phyloP scores from a whole-genome alignment of 2,797 vertebrate species.

The Coregonus suidteri region DNA sequence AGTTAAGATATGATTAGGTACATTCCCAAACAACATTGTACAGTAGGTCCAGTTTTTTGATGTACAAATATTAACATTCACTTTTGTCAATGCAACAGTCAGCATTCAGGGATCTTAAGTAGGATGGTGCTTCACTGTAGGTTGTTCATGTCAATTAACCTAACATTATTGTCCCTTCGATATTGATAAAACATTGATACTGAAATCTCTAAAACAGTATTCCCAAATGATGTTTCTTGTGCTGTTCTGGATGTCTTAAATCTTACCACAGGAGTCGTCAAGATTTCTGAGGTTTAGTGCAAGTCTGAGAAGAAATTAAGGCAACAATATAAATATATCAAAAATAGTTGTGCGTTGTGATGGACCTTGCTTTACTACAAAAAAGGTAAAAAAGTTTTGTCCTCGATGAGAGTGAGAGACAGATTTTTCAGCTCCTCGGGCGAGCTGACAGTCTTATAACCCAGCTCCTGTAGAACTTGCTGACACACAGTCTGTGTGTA shows the following conservation, averaged over 20 bases:
- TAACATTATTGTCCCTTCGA: slow-evolving; percentile 24
- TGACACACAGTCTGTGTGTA: slow-evolving; percentile 87
- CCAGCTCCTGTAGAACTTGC: slow-evolving; percentile 84
- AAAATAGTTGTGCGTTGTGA: slow-evolving; percentile 57
- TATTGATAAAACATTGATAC: neutral
- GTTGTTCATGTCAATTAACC: slow-evolving; percentile 12
- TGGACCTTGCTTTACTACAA: slow-evolving; percentile 68
- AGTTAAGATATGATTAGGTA: slow-evolving; percentile 29
- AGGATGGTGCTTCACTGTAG: slow-evolving; percentile 17
- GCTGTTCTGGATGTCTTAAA: slow-evolving; percentile 37
- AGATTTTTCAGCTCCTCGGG: slow-evolving; percentile 88
- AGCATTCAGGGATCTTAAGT: slow-evolving; percentile 30
- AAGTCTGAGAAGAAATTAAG: slow-evolving; percentile 77
- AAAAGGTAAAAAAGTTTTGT: slow-evolving; percentile 86
- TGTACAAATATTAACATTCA: slow-evolving; percentile 44
- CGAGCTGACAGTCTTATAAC: slow-evolving; percentile 82
- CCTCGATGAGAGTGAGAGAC: slow-evolving; percentile 85
- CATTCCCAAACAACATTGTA: slow-evolving; percentile 24
- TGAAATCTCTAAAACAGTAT: slow-evolving; percentile 17
- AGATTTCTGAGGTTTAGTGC: slow-evolving; percentile 74
- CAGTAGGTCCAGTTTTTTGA: slow-evolving; percentile 24
- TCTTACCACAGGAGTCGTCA: slow-evolving; percentile 10
- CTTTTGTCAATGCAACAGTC: slow-evolving; percentile 46
- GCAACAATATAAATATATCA: slow-evolving; percentile 79
- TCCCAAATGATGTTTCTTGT: slow-evolving; percentile 32